Evolutionary conservation across 2,888 invertebrate species (phyloP).

Genomic region (Cacoxenus indagator): DNA sequence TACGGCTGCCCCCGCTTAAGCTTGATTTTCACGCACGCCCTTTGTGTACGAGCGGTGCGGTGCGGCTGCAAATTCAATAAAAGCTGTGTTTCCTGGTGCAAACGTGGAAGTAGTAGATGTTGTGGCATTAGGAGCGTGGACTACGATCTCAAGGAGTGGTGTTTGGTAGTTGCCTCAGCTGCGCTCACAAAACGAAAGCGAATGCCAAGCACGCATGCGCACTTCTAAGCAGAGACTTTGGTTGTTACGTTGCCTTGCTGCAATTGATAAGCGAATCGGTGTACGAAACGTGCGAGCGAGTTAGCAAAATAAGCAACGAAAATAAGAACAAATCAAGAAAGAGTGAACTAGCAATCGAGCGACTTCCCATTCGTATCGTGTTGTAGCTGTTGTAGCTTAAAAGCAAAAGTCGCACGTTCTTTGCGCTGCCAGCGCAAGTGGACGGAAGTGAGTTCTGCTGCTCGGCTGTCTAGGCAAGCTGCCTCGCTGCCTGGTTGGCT

Average conservation of each 20-base stretch:
- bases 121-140: neutral
- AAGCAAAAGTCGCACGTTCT: slow-evolving; percentile 40
- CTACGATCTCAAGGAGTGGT: neutral
- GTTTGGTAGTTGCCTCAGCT: no score
- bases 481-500: no score
- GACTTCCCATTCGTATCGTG: no score
- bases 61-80: no score
- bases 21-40: slow-evolving; percentile 63
- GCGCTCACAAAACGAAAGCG: neutral
- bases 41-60: no score
- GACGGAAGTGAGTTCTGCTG: slow-evolving; percentile 5
- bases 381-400: no score
- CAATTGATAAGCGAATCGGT: neutral
- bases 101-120: no score
- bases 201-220: neutral
- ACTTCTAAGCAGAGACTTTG: no score
- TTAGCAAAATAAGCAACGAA: neutral
- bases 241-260: neutral
- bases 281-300: neutral
- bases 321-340: neutral
- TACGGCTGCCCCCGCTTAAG: no score
- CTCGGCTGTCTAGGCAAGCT: no score
- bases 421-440: slow-evolving; percentile 22
- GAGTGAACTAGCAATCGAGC: no score
- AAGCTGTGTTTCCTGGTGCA: no score